Evolutionary conservation across 2,113 vertebrate genomes (phyloP), one percentile per base, ranked within the genome.

Genomic region (Brachypodius melanocephalos): DNA sequence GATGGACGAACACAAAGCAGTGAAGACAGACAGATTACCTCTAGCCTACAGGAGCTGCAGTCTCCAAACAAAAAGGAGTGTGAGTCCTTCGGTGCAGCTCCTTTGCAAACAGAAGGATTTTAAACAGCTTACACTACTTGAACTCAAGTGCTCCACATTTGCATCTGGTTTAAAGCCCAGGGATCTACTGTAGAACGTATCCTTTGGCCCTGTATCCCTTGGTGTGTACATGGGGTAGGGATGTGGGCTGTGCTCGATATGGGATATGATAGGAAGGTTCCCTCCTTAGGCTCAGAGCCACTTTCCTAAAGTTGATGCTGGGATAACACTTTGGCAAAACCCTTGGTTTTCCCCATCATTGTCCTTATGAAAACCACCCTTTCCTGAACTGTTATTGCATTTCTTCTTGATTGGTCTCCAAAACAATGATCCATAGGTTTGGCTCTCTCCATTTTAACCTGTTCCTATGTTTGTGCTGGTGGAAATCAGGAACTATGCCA

Each of bases 401-500:
- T 95, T 82, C 55, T 80, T 85, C 74, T 91, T 0, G 0, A 16
- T 59, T 42, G 46, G 57, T 43, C 89, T 91, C 57, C 69, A n/a
- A 88, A 94, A 96, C 94, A 97, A 94, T 96, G 79, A 95, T 90
- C 92, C 88, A 43, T 62, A 55, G 75, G 76, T 74, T 51, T 8
- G 2, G 22, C 63, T 86, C 48, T 82, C 66, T 94, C 78, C 85
- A 58, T 88, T 85, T 88, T 32, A 86, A 88, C 85, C 67, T 77
- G 55, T 69, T 51, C 18, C 3, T 2, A 34, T 69, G 78, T 68
- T 95, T 88, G 6, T 54, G 82, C 68, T 71, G 75, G 42, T 93
- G 59, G 79, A 80, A 88, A 31, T 49, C n/a, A 14, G 90, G 69
- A 91, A 20, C 0, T 6, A 63, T 65, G 92, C 91, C 89, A 96